A percentile compares a stretch with the other conserved stretches of the same genome.
Conservation (phyloP, 23 tunicate species). For the Pegea sp. region DNA sequence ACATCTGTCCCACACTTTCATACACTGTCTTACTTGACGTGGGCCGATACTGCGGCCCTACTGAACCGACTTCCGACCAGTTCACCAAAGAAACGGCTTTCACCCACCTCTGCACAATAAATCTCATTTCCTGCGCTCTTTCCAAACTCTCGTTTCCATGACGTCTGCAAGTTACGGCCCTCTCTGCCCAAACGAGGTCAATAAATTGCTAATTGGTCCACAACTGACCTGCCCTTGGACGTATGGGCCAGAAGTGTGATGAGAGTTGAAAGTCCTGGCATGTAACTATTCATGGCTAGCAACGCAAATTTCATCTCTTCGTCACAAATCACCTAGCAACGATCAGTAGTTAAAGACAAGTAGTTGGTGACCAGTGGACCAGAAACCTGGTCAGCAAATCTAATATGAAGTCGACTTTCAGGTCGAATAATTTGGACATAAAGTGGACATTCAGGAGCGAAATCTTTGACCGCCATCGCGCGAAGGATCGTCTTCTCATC, state of each 20-base stretch:
- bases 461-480: constrained; percentile 98
- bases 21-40: constrained; percentile 37
- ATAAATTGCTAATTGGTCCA: background rate
- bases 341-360: too few relatives aligned
- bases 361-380: too few relatives aligned
- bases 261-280: constrained; percentile 88
- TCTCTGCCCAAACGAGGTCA: too few relatives aligned
- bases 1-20: background rate
- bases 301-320: constrained; percentile 91
- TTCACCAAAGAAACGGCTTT: constrained; percentile 78
- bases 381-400: constrained; percentile 80
- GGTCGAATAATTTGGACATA: constrained; percentile 86
- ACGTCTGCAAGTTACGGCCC: constrained; percentile 25
- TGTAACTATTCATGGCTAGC: constrained; percentile 92
- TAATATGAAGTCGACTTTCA: constrained; percentile 65
- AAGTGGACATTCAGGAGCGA: constrained; percentile 70
- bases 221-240: constrained; percentile 83
- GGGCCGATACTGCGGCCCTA: constrained; percentile 40
- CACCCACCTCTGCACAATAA: constrained; percentile 74
- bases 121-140: constrained; percentile 97
- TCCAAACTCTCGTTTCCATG: constrained; percentile 70
- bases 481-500: constrained; percentile 94
- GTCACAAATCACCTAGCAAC: constrained; percentile 67
- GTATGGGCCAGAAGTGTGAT: constrained; percentile 95
- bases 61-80: constrained; percentile 43